These are phyloP conservation scores for Holothuria leucospilota DNA, from an alignment of 53 echinoderm and acorn worm species.

Conservation along the genomic window DNA sequence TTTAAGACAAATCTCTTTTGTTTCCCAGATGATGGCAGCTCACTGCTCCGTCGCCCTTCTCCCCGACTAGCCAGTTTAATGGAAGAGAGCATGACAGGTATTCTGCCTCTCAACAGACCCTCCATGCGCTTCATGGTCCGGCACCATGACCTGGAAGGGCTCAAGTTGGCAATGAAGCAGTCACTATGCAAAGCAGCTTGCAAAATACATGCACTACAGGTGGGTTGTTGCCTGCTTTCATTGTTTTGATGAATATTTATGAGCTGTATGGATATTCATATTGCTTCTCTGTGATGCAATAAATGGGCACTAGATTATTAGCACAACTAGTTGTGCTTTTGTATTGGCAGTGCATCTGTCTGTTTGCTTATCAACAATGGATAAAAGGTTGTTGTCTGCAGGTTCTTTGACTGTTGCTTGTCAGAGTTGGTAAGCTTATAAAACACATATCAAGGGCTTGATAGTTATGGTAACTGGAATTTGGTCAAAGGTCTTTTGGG, in stretches of 20 bases:
- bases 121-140: slow-evolving; percentile 88
- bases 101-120: slow-evolving; percentile 76
- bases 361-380: no score
- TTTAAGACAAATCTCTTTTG: no score
- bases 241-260: no score
- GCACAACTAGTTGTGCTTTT: no score
- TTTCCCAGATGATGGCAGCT: slow-evolving; percentile 85
- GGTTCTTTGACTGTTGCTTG: no score
- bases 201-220: slow-evolving; percentile 89
- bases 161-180: slow-evolving; percentile 93
- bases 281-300: background rate
- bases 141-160: slow-evolving; percentile 90
- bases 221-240: slow-evolving; percentile 19
- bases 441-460: no score
- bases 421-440: no score
- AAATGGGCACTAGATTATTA: no score
- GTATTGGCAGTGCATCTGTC: no score
- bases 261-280: background rate
- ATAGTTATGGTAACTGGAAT: no score
- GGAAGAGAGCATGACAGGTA: slow-evolving; percentile 74
- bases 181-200: slow-evolving; percentile 96
- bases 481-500: no score
- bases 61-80: slow-evolving; percentile 83
- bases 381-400: no score
- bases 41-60: slow-evolving; percentile 88